Evolutionary conservation across 2,888 invertebrate species (phyloP).

Genomic region (Spodoptera littoralis): DNA sequence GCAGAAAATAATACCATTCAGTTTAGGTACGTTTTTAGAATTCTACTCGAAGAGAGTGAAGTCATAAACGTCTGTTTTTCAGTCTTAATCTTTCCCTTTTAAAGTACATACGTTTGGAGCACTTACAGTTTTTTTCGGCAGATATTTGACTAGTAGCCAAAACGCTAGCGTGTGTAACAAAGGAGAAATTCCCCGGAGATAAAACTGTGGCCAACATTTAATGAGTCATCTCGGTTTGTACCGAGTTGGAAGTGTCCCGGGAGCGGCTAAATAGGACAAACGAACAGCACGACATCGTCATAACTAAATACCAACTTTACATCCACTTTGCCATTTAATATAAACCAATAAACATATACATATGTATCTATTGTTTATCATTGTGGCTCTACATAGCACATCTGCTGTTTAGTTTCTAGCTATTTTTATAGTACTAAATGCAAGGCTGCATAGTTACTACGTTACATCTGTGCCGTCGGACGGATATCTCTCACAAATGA

Average conservation of each 20-base stretch:
- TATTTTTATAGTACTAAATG: conserved; percentile 27
- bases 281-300: conserved; percentile 26
- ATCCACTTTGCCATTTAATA: conserved; percentile 14
- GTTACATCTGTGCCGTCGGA: conserved; percentile 7
- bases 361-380: conserved; percentile 2
- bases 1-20: conserved; percentile 14
- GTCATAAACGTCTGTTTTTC: conserved; percentile 1
- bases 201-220: conserved; percentile 63
- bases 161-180: conserved; percentile 67
- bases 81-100: conserved; percentile 43
- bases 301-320: conserved; percentile 30
- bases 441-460: conserved; percentile 21
- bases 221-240: conserved; percentile 70
- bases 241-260: conserved; percentile 55
- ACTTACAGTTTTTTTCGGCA: conserved; percentile 50
- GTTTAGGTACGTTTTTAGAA: conserved; percentile 7
- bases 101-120: conserved; percentile 41
- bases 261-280: conserved; percentile 47
- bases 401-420: conserved; percentile 14
- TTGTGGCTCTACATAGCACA: conserved; percentile 11
- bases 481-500: conserved; percentile 4
- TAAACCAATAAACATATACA: background rate
- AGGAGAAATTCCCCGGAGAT: conserved; percentile 71
- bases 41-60: conserved; percentile 4
- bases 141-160: conserved; percentile 75